These are phyloP conservation scores for Nasonovia ribisnigri DNA, from an alignment of 2,888 invertebrate genomes.

Conservation along the genomic window DNA sequence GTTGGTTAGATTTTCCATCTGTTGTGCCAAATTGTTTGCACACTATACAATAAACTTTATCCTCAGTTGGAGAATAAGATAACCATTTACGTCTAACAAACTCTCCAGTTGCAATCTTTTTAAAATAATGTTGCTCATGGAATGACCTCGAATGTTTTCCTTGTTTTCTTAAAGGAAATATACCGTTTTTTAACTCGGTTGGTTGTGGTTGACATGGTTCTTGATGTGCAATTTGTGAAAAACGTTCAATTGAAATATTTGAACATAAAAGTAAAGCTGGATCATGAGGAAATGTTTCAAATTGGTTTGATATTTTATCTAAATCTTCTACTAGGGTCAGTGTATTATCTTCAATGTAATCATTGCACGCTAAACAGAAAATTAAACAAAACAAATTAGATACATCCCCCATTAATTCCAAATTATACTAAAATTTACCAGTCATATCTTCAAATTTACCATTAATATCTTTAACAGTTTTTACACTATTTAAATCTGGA, in stretches of 20 bases:
- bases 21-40: neutral
- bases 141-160: neutral
- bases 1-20: neutral
- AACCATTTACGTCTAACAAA: neutral
- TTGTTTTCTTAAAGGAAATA: neutral
- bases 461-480: too few species aligned
- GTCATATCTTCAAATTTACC: too few species aligned
- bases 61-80: neutral
- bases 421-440: too few species aligned
- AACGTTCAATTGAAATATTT: neutral
- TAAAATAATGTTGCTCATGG: neutral
- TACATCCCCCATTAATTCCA: too few species aligned
- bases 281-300: too few species aligned
- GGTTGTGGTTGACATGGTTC: conserved; percentile 1
- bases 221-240: neutral
- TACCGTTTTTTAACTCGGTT: neutral
- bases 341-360: too few species aligned
- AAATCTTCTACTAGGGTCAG: too few species aligned
- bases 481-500: too few species aligned
- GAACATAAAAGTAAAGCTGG: neutral
- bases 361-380: too few species aligned
- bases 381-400: too few species aligned
- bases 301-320: too few species aligned
- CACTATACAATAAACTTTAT: neutral
- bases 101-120: neutral